These are phyloP conservation scores for Agonopterix arenella DNA, from an alignment of 2,888 invertebrate species.

Conservation along the genomic window DNA sequence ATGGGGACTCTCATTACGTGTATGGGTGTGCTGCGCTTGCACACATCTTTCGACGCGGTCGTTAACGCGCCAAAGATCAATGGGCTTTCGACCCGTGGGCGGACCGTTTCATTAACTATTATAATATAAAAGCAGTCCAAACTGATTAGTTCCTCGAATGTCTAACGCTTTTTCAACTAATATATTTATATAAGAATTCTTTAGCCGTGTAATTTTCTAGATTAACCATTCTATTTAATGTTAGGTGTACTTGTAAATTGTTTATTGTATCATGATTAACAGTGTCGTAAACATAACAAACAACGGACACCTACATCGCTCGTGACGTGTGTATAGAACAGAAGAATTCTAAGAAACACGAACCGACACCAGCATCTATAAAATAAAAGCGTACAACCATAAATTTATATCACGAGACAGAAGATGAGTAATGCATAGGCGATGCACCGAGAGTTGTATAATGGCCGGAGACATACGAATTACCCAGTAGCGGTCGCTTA, in stretches of 20 bases:
- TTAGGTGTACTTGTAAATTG: slow-evolving; percentile 2
- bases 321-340: slow-evolving; percentile 33
- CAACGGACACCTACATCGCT: slow-evolving; percentile 26
- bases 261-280: neutral
- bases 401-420: slow-evolving; percentile 57
- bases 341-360: slow-evolving; percentile 44
- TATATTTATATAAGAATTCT: slow-evolving; percentile 40
- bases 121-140: slow-evolving; percentile 64
- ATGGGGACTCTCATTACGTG: slow-evolving; percentile 41
- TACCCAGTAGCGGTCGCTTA: slow-evolving; percentile 70
- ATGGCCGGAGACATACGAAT: slow-evolving; percentile 69
- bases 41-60: slow-evolving; percentile 58
- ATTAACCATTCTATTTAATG: slow-evolving; percentile 10
- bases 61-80: slow-evolving; percentile 65
- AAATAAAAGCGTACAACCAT: slow-evolving; percentile 49
- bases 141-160: slow-evolving; percentile 61
- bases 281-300: slow-evolving; percentile 18
- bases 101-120: slow-evolving; percentile 70
- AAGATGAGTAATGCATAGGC: slow-evolving; percentile 67
- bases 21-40: slow-evolving; percentile 40
- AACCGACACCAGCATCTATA: slow-evolving; percentile 48
- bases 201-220: slow-evolving; percentile 20
- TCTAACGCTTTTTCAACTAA: slow-evolving; percentile 37
- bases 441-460: slow-evolving; percentile 55
- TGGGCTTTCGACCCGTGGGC: slow-evolving; percentile 60